Percentiles rank a stretch among this genome's conserved stretches.
phyloP scores from a whole-genome alignment of 35 echinoderm and acorn worm species.

The Hemicentrotus pulcherrimus region DNA sequence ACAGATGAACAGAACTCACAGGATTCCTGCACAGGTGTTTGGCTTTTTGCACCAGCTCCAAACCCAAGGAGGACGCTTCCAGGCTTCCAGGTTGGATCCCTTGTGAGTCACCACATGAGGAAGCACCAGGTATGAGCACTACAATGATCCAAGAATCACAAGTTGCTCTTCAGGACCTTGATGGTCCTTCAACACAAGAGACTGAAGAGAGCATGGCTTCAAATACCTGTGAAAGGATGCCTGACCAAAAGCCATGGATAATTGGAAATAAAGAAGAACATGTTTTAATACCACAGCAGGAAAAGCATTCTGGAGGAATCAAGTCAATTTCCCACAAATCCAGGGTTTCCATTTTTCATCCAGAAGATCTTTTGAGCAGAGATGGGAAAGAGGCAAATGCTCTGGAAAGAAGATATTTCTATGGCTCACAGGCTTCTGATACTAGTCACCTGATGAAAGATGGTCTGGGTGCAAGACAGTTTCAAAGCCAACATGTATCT shows the following conservation, averaged over 20 bases:
- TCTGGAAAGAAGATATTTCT: background rate
- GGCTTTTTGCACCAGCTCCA: background rate
- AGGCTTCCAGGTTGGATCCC: background rate
- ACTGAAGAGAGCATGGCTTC: no score
- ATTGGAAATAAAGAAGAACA: background rate
- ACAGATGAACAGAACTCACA: background rate
- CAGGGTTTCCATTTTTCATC: background rate
- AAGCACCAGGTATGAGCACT: background rate
- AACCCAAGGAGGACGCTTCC: background rate
- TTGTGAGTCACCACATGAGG: background rate
- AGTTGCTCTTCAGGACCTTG: background rate
- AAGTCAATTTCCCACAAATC: no score
- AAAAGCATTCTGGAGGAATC: background rate
- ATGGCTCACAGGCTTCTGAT: no score
- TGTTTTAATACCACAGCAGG: background rate
- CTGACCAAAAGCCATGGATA: background rate
- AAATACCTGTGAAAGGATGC: background rate
- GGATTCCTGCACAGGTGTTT: background rate
- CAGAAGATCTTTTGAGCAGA: background rate
- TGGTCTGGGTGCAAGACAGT: background rate
- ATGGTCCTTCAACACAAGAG: background rate
- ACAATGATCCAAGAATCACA: background rate
- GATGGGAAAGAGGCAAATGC: background rate
- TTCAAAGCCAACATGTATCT: background rate
- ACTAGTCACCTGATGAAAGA: background rate